Base-by-base conservation (phyloP, 2,797 vertebrate genomes). In the Spinibarbus caldwelli region DNA sequence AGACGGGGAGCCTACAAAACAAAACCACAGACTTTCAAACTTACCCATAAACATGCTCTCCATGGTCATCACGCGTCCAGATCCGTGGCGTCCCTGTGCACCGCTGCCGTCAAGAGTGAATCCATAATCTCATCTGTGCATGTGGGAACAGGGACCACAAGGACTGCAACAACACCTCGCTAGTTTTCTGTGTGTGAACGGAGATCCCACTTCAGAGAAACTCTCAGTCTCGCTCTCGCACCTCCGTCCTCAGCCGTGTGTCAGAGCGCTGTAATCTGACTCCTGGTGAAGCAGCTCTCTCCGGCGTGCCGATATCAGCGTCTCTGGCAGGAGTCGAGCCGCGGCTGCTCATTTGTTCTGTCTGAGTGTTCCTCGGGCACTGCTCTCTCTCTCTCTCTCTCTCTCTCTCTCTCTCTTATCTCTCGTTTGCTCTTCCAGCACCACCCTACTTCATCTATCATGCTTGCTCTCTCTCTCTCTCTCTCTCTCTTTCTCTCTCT, bases 1-100 rank as follows among this genome's bases (percentile, higher is more conserved):
- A 54, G 31, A 1, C 68, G 76, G 86, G 43, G 59, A 82, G 38
- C 83, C 87, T 87, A 84, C 86, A 85, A 87, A 80, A 86, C 59
- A 83, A 31, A 66, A 31, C 59, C 62, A 21, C 1, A 82, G 70
- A 85, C 73, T 88, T 66, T 77, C 79, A 70, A 75, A 88, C 98
- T 99, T 95, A 99, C 98, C 98, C 92, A 99, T 97, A 96, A 98
- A 99, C 97, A 99, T 97, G 95, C 96, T 96, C 94, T 97, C 94
- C 94, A 95, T 97, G 91, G 94, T 95, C 95, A 95, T 95, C 94
- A 95, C 90, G 92, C 95, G 94, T 93, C 91, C 92, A 94, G 93
- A 87, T 94, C 94, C 93, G 94, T 95, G 92, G 91, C 92, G 94
- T 94, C 95, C 93, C 92, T 92, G 89, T 92, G 94, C 93, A 94